Evolutionary conservation across 2,113 vertebrate genomes (phyloP).

Genomic region (Mixornis gularis): DNA sequence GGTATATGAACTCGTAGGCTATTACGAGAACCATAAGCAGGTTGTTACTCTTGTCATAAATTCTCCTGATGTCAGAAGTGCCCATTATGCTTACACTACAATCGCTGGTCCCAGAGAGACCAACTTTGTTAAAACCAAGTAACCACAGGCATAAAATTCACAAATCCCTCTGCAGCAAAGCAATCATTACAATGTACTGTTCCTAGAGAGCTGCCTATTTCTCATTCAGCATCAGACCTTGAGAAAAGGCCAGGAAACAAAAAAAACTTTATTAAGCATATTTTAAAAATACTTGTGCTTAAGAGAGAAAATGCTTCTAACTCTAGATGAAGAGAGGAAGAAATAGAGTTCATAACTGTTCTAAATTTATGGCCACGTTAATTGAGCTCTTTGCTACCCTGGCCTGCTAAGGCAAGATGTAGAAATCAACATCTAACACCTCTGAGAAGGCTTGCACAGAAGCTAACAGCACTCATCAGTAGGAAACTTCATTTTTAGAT

Average conservation of each 20-base stretch:
- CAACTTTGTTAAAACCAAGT: neutral
- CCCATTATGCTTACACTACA: conserved; percentile 28
- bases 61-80: conserved; percentile 28
- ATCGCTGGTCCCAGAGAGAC: neutral
- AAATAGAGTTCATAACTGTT: neutral
- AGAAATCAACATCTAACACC: neutral
- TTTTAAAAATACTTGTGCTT: neutral
- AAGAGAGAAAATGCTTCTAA: neutral
- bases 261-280: neutral
- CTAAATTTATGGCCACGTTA: neutral
- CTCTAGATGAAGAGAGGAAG: neutral
- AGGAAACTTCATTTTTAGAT: conserved; percentile 8
- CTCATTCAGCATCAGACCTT: neutral
- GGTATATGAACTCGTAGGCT: neutral
- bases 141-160: conserved; percentile 36
- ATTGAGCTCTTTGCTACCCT: neutral
- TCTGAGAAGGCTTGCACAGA: neutral
- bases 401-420: neutral
- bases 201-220: conserved; percentile 7
- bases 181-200: neutral
- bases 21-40: conserved; percentile 9
- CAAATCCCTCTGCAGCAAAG: conserved; percentile 41
- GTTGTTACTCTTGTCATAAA: conserved; percentile 29
- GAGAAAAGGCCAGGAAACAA: neutral
- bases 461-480: neutral